A percentile compares a stretch with the other conserved stretches of the same genome.
These are phyloP conservation scores for Polypedilum pembai DNA, from an alignment of 1,140 invertebrate genomes.

Conservation along the genomic window DNA sequence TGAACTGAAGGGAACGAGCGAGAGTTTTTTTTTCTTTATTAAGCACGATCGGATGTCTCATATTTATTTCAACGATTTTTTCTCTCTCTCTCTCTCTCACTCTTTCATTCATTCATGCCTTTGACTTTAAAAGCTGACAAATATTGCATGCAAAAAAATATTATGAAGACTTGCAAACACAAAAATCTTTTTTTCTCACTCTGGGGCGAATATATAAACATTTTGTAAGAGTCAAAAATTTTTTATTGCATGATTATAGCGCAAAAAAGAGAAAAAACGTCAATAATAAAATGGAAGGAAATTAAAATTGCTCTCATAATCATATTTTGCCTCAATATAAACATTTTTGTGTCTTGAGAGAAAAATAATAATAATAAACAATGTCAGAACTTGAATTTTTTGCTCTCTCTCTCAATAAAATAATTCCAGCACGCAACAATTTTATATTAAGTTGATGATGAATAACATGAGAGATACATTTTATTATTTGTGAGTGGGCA, in stretches of 20 bases:
- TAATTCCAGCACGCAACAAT: slow-evolving; percentile 2
- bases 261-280: not conserved
- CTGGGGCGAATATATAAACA: not conserved
- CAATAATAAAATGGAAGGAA: slow-evolving; percentile 10
- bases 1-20: not conserved
- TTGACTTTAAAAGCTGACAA: not conserved
- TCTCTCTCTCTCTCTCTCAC: no score
- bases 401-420: not conserved
- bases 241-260: slow-evolving; percentile 6
- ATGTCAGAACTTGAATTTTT: no score
- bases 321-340: not conserved
- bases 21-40: not conserved
- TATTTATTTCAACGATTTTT: not conserved
- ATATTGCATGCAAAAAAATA: slow-evolving; percentile 17
- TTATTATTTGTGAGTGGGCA: not conserved
- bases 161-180: not conserved
- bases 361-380: no score
- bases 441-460: slow-evolving; percentile 1
- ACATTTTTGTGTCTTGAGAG: no score
- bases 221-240: not conserved
- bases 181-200: slow-evolving; percentile 6
- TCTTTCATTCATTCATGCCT: no score
- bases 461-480: slow-evolving; percentile 19
- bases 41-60: slow-evolving; percentile 15
- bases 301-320: slow-evolving; percentile 14